Base-by-base conservation (phyloP, 2,797 vertebrate species). In the Vespertilio murinus region DNA sequence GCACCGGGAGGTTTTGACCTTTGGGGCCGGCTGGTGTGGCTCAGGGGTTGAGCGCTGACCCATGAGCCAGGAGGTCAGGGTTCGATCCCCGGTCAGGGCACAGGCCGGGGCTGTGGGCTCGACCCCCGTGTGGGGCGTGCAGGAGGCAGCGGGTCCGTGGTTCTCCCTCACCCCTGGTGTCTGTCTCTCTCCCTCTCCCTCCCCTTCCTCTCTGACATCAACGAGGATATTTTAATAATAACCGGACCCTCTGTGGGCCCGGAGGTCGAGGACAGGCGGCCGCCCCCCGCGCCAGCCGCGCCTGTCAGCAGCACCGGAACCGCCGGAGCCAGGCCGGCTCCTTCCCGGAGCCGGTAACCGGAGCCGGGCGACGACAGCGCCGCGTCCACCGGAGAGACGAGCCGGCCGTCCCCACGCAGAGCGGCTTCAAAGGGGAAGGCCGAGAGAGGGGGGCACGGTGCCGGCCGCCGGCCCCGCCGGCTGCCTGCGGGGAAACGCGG, bases 321-420 rank as follows among this genome's bases (percentile, higher is more conserved):
- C 97, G 97, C 96, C 94, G 96, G 54, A 1, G 0, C 12, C 4
- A 28, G 73, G 95, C 91, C 81, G 96, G 99, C 99, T 99, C 99
- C 98, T 99, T 99, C 98, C 98, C 97, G 96, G 98, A 98, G 97
- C 96, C 83, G 95, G 99, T 99, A 99, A 99, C 95, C 97, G 96
- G 98, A 99, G 97, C 97, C 98, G 97, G 81, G 95, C 94, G 98
- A 98, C 98, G 98, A 98, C 98, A 97, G 97, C 94, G 40, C 18
- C 49, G 97, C 98, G 99, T 99, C 99, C 99, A 99, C 98, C 99
- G 17, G 96, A 91, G 97, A 98, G 99, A 99, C 98, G 97, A 98
- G 97, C 96, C 98, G 98, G 98, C 98, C 98, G 99, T 98, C 98
- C 97, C 96, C 94, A 97, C 92, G 97, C 98, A 30, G 98, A 98